Conservation (phyloP, 2,113 vertebrate genomes). For the Motacilla tschutschensis region DNA sequence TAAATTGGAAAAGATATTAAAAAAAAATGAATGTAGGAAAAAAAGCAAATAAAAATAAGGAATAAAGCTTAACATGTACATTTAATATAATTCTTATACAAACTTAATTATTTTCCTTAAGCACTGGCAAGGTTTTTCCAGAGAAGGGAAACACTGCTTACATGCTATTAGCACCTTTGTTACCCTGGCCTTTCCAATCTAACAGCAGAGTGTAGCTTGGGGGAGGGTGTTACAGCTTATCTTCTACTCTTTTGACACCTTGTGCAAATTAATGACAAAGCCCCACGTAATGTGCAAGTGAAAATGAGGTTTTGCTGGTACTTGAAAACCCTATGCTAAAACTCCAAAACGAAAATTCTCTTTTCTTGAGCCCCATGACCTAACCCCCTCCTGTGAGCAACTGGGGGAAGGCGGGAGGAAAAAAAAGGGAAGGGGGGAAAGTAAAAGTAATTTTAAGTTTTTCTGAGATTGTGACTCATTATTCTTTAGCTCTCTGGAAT, state of each 20-base stretch:
- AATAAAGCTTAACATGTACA: not conserved
- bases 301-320: constrained; percentile 10
- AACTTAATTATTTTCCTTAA: not conserved
- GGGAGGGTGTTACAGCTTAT: not conserved
- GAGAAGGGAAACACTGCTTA: not conserved
- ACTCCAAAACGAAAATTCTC: constrained; percentile 1
- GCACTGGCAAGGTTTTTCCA: not conserved
- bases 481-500: constrained; percentile 11
- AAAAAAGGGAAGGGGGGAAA: not conserved
- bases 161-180: not conserved
- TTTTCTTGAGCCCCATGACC: not conserved
- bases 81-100: not conserved
- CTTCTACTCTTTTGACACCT: constrained; percentile 10
- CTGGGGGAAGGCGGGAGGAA: not conserved
- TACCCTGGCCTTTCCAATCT: constrained; percentile 7
- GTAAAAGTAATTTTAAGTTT: not conserved
- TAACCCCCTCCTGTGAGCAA: not conserved
- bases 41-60: not conserved
- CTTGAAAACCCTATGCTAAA: not conserved
- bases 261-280: constrained; percentile 21
- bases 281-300: not conserved
- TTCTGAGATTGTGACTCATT: not conserved
- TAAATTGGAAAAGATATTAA: not conserved
- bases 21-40: not conserved
- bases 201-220: not conserved